phyloP scores from a whole-genome alignment of 2,888 invertebrate genomes.

The Parasteatoda lunata region DNA sequence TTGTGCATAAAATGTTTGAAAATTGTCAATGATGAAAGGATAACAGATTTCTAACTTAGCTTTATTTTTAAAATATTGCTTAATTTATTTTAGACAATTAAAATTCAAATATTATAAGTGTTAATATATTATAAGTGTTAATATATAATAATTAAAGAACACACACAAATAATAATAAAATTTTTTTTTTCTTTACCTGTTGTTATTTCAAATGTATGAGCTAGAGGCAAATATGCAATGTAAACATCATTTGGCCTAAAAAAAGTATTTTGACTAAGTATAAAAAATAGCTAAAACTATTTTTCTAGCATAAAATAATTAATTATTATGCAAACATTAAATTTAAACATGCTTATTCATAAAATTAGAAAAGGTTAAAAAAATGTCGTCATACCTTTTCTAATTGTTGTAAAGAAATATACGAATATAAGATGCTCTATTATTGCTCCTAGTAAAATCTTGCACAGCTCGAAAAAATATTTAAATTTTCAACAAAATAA shows the following conservation, averaged over 20 bases:
- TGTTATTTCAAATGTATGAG: constrained; percentile 96
- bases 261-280: constrained; percentile 7
- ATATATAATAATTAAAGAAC: neutral
- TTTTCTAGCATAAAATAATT: too few relatives aligned
- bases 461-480: too few relatives aligned
- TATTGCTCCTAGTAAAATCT: too few relatives aligned
- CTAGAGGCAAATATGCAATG: constrained; percentile 96
- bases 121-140: too few relatives aligned
- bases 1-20: neutral
- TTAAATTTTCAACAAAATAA: too few relatives aligned
- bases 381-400: too few relatives aligned
- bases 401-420: too few relatives aligned
- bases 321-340: too few relatives aligned
- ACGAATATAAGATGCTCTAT: too few relatives aligned
- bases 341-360: too few relatives aligned
- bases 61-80: neutral
- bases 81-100: neutral
- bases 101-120: neutral
- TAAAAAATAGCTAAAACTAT: too few relatives aligned
- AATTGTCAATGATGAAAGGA: neutral
- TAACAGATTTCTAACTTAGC: neutral
- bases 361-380: too few relatives aligned
- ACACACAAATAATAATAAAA: neutral
- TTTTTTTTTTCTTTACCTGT: constrained; percentile 78
- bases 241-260: constrained; percentile 80